phyloP scores from a whole-genome alignment of 35 echinoderm and acorn worm genomes.

The Apostichopus parvimensis region DNA sequence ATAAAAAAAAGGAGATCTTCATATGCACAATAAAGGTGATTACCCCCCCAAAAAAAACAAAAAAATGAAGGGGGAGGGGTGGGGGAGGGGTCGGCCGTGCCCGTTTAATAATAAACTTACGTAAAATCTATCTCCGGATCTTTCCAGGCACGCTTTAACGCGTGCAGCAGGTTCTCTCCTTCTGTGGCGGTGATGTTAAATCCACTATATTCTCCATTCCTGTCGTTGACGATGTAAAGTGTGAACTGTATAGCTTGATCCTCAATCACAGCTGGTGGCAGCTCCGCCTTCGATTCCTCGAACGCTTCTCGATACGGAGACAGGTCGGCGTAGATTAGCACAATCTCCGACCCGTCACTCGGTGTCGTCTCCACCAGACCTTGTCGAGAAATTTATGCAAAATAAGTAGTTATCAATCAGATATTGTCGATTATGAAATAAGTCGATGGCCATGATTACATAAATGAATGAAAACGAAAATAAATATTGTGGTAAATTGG shows the following conservation, averaged over 20 bases:
- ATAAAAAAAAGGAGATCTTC: no score
- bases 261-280: background rate
- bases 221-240: background rate
- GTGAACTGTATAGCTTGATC: conserved; percentile 14
- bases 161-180: background rate
- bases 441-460: no score
- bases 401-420: no score
- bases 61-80: no score
- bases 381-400: no score
- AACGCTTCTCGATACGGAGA: background rate
- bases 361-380: background rate
- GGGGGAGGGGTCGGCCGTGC: no score
- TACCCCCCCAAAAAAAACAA: no score
- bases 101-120: background rate
- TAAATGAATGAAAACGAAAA: no score
- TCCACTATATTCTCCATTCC: background rate
- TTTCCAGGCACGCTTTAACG: conserved; percentile 1
- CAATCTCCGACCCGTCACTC: background rate
- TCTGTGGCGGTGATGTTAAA: background rate
- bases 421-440: no score
- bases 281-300: background rate
- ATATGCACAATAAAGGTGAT: no score
- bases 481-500: no score
- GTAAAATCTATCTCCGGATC: background rate
- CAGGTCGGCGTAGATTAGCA: background rate